Conservation (phyloP, 2,797 vertebrate species). For the Sebastolobus altivelis region DNA sequence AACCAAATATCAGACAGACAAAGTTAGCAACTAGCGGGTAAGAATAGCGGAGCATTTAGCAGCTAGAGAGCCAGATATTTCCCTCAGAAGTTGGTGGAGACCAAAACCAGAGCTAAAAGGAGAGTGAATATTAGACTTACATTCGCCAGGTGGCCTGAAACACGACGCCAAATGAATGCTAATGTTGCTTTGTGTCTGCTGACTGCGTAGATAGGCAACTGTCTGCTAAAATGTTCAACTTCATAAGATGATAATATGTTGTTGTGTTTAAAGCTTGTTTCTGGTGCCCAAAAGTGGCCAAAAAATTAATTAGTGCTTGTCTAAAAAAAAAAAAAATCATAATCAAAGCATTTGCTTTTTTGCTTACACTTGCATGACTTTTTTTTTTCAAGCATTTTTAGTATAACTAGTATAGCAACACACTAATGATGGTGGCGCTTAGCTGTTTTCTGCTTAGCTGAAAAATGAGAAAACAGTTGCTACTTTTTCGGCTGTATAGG, state of each 20-base stretch:
- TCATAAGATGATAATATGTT: neutral
- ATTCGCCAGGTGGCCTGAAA: neutral
- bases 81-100: neutral
- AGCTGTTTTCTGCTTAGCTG: neutral
- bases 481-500: neutral
- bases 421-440: neutral
- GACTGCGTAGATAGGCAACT: neutral
- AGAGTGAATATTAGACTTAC: neutral
- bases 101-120: slow-evolving; percentile 8
- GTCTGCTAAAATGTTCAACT: neutral
- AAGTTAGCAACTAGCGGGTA: accelerated
- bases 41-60: neutral
- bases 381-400: neutral
- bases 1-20: neutral
- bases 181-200: neutral
- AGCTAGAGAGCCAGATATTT: neutral
- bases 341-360: neutral
- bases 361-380: neutral
- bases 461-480: neutral
- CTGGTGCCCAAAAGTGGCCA: neutral
- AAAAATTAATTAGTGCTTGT: neutral
- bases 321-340: neutral
- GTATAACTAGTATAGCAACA: neutral
- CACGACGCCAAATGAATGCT: neutral
- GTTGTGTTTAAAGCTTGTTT: neutral